phyloP scores from a whole-genome alignment of 2,888 invertebrate species.

The Glaucopsyche alexis region DNA sequence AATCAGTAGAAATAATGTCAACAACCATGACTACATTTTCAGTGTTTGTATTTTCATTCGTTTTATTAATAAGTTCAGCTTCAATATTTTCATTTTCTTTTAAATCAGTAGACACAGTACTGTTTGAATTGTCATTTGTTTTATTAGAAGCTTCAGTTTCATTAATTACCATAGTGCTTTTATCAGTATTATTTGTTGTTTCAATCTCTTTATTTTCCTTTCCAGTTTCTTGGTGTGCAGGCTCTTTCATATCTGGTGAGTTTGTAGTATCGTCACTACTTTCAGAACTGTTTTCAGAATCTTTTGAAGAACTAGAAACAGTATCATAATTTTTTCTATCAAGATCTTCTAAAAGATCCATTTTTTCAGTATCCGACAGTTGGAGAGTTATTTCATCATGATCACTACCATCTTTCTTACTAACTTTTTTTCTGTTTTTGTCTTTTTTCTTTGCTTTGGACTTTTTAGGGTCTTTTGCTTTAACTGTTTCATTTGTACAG shows the following conservation, averaged over 20 bases:
- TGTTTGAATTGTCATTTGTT: slow-evolving; percentile 3
- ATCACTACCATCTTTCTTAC: slow-evolving; percentile 59
- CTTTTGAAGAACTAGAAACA: slow-evolving; percentile 48
- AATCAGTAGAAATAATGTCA: neutral
- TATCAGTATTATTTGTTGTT: slow-evolving; percentile 2
- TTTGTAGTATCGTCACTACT: slow-evolving; percentile 31
- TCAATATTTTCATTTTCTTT: slow-evolving; percentile 9
- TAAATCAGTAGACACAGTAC: neutral
- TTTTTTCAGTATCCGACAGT: slow-evolving; percentile 71
- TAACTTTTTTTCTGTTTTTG: slow-evolving; percentile 49
- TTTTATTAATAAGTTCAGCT: neutral
- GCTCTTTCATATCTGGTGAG: neutral
- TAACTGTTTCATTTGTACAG: slow-evolving; percentile 38
- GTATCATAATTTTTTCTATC: slow-evolving; percentile 60
- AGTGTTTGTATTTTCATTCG: neutral
- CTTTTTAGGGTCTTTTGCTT: slow-evolving; percentile 49
- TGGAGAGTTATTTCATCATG: slow-evolving; percentile 72
- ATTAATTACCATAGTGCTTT: slow-evolving; percentile 22
- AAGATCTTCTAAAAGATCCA: slow-evolving; percentile 71
- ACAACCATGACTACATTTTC: neutral
- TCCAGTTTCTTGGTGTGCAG: neutral
- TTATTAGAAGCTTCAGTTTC: neutral
- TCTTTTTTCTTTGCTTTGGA: slow-evolving; percentile 61
- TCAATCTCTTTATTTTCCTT: slow-evolving; percentile 16
- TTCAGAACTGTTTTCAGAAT: slow-evolving; percentile 50